phyloP scores from a whole-genome alignment of 2,797 vertebrate species.

The Melanotaenia boesemani region DNA sequence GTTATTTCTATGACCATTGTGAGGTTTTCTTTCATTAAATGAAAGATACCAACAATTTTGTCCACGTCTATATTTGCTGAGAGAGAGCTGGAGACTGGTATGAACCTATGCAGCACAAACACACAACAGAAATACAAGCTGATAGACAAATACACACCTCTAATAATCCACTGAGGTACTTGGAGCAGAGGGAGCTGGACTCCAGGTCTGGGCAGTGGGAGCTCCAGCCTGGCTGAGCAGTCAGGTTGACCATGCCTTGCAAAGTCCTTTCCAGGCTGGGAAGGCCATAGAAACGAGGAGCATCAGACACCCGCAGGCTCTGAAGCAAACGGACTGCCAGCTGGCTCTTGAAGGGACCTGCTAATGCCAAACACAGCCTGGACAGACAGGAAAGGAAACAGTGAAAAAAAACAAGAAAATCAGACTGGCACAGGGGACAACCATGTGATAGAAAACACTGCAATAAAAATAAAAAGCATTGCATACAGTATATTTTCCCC shows the following conservation, averaged over 20 bases:
- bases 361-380: slow-evolving; percentile 88
- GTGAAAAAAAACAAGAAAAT: slow-evolving; percentile 28
- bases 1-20: too few relatives aligned
- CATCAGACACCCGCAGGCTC: slow-evolving; percentile 91
- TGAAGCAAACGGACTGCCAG: slow-evolving; percentile 91
- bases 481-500: slow-evolving; percentile 12
- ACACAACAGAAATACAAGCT: slow-evolving; percentile 1
- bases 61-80: slow-evolving; percentile 20
- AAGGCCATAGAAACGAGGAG: slow-evolving; percentile 95
- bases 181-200: slow-evolving; percentile 87
- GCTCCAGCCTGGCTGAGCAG: slow-evolving; percentile 92
- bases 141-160: slow-evolving; percentile 82
- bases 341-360: slow-evolving; percentile 89
- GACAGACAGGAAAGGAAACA: slow-evolving; percentile 41
- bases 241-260: slow-evolving; percentile 90
- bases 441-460: neutral
- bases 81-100: slow-evolving; percentile 17
- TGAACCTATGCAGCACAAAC: slow-evolving; percentile 35
- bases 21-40: too few relatives aligned
- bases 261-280: slow-evolving; percentile 94
- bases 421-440: slow-evolving; percentile 29
- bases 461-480: slow-evolving; percentile 1
- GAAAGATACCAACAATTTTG: too few relatives aligned
- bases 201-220: slow-evolving; percentile 82
- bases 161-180: slow-evolving; percentile 92